A percentile compares a stretch with the other conserved stretches of the same genome.
phyloP scores from a whole-genome alignment of 1,140 invertebrate genomes.

The Megathymus violae region DNA sequence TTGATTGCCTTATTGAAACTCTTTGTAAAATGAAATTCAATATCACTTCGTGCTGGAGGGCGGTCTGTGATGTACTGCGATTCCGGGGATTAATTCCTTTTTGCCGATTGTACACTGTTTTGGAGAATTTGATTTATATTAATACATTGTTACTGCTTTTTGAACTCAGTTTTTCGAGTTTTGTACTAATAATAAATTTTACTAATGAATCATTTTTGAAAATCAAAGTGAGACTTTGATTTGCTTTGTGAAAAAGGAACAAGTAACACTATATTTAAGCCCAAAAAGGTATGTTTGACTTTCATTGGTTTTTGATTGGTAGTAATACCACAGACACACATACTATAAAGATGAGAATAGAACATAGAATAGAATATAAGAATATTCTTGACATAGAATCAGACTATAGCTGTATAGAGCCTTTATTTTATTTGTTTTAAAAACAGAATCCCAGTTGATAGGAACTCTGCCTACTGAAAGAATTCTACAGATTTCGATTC shows the following conservation, averaged over 20 bases:
- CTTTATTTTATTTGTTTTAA: too few species aligned
- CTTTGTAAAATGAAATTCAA: slow-evolving; percentile 11
- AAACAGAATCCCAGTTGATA: too few species aligned
- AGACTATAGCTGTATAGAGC: too few species aligned
- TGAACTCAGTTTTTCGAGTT: neutral
- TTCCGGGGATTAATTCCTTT: neutral
- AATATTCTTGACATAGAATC: too few species aligned
- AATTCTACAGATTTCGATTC: too few species aligned
- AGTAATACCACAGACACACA: too few species aligned
- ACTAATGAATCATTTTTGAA: neutral
- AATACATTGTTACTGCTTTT: neutral
- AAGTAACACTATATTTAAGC: neutral
- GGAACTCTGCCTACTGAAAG: too few species aligned
- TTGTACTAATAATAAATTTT: neutral
- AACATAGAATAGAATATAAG: too few species aligned
- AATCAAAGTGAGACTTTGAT: too few species aligned
- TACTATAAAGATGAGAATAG: too few species aligned
- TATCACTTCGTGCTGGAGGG: neutral
- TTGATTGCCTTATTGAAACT: slow-evolving; percentile 6
- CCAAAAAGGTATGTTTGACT: too few species aligned
- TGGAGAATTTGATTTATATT: neutral
- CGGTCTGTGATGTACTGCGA: slow-evolving; percentile 9
- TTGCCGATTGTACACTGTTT: neutral
- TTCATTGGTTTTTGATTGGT: too few species aligned
- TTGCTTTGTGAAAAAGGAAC: neutral